phyloP scores from a whole-genome alignment of 35 echinoderm and acorn worm genomes.

The Lytechinus pictus region DNA sequence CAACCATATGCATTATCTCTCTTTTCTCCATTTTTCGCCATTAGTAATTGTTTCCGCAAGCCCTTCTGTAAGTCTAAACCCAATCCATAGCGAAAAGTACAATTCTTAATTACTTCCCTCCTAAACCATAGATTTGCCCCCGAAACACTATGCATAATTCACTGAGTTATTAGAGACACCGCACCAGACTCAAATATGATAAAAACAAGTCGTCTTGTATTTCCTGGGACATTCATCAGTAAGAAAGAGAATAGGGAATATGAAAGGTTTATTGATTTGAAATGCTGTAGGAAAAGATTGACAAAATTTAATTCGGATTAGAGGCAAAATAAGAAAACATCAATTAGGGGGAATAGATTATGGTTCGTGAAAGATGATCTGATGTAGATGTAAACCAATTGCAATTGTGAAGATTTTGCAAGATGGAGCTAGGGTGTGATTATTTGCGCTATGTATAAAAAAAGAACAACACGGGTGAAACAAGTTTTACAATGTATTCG shows the following conservation, averaged over 20 bases:
- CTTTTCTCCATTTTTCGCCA: conserved; percentile 17
- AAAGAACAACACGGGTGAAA: no score
- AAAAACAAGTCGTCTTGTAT: conserved; percentile 12
- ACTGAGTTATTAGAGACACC: conserved; percentile 2
- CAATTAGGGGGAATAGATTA: conserved; percentile 2
- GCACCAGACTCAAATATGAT: neutral
- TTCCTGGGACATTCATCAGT: neutral
- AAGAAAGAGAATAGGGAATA: neutral
- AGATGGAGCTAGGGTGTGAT: no score
- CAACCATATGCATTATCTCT: neutral
- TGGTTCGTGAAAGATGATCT: neutral
- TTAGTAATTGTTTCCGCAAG: conserved; percentile 32
- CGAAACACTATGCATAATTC: conserved; percentile 31
- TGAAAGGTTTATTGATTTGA: neutral
- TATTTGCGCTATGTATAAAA: no score
- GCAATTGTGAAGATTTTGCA: no score
- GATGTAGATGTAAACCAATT: neutral
- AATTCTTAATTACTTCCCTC: neutral
- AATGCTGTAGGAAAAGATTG: neutral
- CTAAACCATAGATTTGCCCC: neutral
- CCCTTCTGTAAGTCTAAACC: conserved; percentile 27
- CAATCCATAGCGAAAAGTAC: neutral
- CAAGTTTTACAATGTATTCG: no score
- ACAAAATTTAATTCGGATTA: neutral
- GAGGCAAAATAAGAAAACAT: neutral